Evolutionary conservation across 1,140 invertebrate genomes (phyloP).

Genomic region (Conus ventricosus): DNA sequence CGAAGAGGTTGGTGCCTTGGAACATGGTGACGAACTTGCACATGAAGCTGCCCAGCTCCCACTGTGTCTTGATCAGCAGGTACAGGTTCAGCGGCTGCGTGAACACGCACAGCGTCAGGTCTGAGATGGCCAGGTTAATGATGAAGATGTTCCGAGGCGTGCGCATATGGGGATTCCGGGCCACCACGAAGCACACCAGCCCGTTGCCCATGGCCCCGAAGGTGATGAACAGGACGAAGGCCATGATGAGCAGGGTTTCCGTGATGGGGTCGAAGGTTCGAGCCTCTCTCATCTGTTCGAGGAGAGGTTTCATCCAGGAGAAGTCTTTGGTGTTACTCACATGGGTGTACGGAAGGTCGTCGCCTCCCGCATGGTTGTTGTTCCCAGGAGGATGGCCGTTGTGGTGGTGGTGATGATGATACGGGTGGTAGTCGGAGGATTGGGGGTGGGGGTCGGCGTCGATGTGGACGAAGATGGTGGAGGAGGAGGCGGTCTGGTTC

Average conservation of each 20-base stretch:
- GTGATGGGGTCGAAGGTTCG: conserved; percentile 54
- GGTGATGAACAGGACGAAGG: conserved; percentile 85
- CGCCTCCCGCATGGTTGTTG: not conserved
- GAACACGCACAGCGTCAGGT: conserved; percentile 87
- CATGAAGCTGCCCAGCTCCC: conserved; percentile 74
- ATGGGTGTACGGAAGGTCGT: not conserved
- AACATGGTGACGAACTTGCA: conserved; percentile 89
- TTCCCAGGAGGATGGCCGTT: not conserved
- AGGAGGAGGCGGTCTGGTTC: not conserved
- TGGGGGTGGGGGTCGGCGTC: not conserved
- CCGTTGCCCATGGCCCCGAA: conserved; percentile 87
- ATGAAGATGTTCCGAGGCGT: conserved; percentile 92
- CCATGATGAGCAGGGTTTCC: conserved; percentile 78
- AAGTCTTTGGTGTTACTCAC: not conserved
- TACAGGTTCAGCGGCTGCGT: conserved; percentile 90
- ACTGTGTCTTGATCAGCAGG: conserved; percentile 79
- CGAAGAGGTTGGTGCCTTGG: conserved; percentile 90
- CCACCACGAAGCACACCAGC: conserved; percentile 86
- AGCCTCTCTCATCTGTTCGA: conserved; percentile 35
- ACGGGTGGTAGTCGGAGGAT: no score
- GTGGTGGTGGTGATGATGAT: no score
- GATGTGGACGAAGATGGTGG: not conserved
- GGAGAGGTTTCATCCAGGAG: conserved; percentile 31
- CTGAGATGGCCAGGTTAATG: conserved; percentile 90
- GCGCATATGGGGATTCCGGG: conserved; percentile 87